Percentiles rank a stretch among this genome's conserved stretches.
These are phyloP conservation scores for Coelopa frigida DNA, from an alignment of 1,140 invertebrate species.

Conservation along the genomic window DNA sequence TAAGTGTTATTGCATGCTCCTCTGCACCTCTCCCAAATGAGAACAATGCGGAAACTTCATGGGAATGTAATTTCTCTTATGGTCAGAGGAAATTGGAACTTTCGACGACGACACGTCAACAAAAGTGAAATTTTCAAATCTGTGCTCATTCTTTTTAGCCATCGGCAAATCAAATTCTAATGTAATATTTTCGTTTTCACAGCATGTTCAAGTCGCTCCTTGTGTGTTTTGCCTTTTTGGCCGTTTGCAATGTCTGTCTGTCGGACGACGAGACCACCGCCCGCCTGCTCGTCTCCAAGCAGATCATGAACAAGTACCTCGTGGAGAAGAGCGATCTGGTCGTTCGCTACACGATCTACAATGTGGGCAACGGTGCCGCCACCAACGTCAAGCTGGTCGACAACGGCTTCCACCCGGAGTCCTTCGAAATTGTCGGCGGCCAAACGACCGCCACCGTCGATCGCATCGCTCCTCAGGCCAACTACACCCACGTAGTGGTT, in stretches of 20 bases:
- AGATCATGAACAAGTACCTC: constrained; percentile 94
- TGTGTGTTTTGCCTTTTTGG: constrained; percentile 27
- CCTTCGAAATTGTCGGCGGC: constrained; percentile 81
- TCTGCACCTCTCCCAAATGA: too few species aligned
- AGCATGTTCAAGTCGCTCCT: constrained; percentile 36
- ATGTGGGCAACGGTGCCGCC: constrained; percentile 79
- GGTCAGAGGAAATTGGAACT: neutral
- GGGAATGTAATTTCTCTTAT: neutral
- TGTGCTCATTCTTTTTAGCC: neutral
- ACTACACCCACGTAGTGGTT: constrained; percentile 90
- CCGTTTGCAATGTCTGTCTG: constrained; percentile 26
- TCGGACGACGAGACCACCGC: constrained; percentile 61
- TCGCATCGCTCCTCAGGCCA: constrained; percentile 83
- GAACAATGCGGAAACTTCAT: too few species aligned
- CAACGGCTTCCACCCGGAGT: constrained; percentile 80
- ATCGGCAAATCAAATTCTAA: constrained; percentile 23
- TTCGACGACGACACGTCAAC: constrained; percentile 31
- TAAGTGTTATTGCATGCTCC: neutral
- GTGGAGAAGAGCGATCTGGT: constrained; percentile 98
- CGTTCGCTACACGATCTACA: constrained; percentile 83
- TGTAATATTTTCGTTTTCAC: constrained; percentile 10
- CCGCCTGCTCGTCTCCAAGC: constrained; percentile 72
- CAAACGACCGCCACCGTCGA: constrained; percentile 76
- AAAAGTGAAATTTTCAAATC: constrained; percentile 17
- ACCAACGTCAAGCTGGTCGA: constrained; percentile 83